Base-by-base conservation (phyloP, 1,140 invertebrate genomes). In the Megalonaias nervosa region DNA sequence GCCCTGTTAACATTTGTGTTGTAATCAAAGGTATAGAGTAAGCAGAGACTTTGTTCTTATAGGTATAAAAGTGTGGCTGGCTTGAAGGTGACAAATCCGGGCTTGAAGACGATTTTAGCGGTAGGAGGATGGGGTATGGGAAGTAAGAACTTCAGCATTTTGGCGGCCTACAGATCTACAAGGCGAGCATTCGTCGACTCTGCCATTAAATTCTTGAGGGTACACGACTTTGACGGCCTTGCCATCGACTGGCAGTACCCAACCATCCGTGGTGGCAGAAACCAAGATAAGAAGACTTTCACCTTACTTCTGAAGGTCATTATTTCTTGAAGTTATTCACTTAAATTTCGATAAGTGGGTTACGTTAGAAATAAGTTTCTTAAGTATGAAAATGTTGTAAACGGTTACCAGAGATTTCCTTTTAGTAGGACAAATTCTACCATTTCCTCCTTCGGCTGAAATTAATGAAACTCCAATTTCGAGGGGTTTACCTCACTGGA, bases 181-280 rank as follows among this genome's bases (percentile, higher is more conserved):
- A 93, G 92, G 14, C 87, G 94, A 0, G 89, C 93, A 85, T 99
- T 99, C 85, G 96, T 97, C 5, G 97, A 97, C 85, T 96, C 97
- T 86, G 95, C 96, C 11, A 96, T 98, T 61, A 96, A 97, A 83
- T 98, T 97, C 91, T 92, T 99, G 3, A 93, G 97, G 38, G 95
- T 96, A 82, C 95, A 96, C 89, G 95, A 96, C 84, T 98, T 99
- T 88, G 97, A 99, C 87, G 97, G 97, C 12, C 91, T 98, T n/a
- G 97, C 99, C 83, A 95, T 99, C 1, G 97, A 98, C 87, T 99
- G 97, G 97, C 97, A 99, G 91, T 98, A 98, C 91, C 97, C 97
- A 5, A 93, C 94, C 15, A 82, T 65, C 19, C 38, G 84, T n/a
- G 81, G 85, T n/a, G 85, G 84, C 67, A 82, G 75, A 38, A 93